Evolutionary conservation across 2,113 vertebrate genomes (phyloP).

Genomic region (Chaetura pelagica): DNA sequence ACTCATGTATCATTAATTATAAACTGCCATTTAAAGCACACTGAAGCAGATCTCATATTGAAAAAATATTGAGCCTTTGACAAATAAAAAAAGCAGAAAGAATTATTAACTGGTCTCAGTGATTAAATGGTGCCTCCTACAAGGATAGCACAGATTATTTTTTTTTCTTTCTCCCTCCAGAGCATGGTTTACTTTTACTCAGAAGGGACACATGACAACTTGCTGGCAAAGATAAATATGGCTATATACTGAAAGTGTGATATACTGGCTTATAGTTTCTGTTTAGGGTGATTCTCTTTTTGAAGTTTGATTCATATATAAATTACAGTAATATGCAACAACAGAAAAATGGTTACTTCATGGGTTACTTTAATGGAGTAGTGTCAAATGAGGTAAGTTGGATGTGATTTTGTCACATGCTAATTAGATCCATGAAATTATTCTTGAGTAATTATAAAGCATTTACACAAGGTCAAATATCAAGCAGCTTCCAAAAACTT

Average conservation of each 20-base stretch:
- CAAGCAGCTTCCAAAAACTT: conserved; percentile 53
- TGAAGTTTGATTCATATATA: background rate
- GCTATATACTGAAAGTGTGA: background rate
- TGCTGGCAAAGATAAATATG: conserved; percentile 37
- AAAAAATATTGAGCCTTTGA: conserved; percentile 82
- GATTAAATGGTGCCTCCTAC: conserved; percentile 72
- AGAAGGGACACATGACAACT: conserved; percentile 1
- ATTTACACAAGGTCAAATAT: conserved; percentile 63
- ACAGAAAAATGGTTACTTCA: background rate
- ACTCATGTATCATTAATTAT: conserved; percentile 83
- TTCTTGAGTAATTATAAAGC: conserved; percentile 56
- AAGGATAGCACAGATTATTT: conserved; percentile 32
- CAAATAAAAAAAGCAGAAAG: conserved; percentile 74
- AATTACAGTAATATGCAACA: conserved; percentile 30
- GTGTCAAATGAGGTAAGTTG: conserved; percentile 38
- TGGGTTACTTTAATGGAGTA: background rate
- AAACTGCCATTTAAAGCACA: conserved; percentile 80
- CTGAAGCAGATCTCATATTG: conserved; percentile 77
- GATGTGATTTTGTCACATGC: conserved; percentile 19
- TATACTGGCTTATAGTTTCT: background rate
- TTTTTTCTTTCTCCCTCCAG: background rate
- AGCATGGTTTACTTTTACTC: conserved; percentile 7
- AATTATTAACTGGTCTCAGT: conserved; percentile 75
- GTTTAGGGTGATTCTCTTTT: background rate
- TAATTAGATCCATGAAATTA: conserved; percentile 66